These are phyloP conservation scores for Pseudomyrmex flavicornis DNA, from an alignment of 1,140 invertebrate species.

Conservation along the genomic window DNA sequence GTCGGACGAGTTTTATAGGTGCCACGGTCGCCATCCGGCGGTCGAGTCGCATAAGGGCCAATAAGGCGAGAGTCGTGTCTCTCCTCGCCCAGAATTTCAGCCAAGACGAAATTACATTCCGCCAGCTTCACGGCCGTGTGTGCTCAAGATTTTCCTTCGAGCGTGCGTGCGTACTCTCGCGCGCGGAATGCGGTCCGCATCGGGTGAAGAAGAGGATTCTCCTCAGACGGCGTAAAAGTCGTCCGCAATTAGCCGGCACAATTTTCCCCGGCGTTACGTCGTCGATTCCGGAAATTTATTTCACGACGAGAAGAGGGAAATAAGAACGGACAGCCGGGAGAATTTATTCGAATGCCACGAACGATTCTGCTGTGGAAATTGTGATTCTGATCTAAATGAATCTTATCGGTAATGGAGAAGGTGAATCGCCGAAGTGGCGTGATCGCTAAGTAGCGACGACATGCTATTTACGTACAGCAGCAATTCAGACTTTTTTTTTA, in stretches of 20 bases:
- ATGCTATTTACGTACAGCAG: background rate
- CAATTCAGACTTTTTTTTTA: background rate
- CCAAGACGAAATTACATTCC: slow-evolving; percentile 83
- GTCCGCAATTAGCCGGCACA: slow-evolving; percentile 80
- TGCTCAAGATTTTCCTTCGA: slow-evolving; percentile 54
- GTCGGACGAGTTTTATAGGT: slow-evolving; percentile 78
- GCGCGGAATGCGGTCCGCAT: slow-evolving; percentile 31
- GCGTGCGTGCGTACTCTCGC: slow-evolving; percentile 13
- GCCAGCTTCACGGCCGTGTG: slow-evolving; percentile 63
- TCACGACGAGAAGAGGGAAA: slow-evolving; percentile 44
- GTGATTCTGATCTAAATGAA: slow-evolving; percentile 59
- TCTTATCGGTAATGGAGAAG: slow-evolving; percentile 4
- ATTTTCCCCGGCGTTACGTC: slow-evolving; percentile 75
- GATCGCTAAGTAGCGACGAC: background rate
- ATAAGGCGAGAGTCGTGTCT: slow-evolving; percentile 77
- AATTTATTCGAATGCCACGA: slow-evolving; percentile 73
- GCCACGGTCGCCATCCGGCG: slow-evolving; percentile 69
- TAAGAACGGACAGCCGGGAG: slow-evolving; percentile 23
- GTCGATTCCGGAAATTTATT: slow-evolving; percentile 78
- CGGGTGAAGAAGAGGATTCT: slow-evolving; percentile 73
- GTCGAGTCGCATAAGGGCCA: slow-evolving; percentile 79
- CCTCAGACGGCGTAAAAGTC: slow-evolving; percentile 66
- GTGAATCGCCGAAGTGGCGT: slow-evolving; percentile 52
- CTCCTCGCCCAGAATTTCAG: slow-evolving; percentile 77
- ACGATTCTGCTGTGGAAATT: slow-evolving; percentile 66